Evolutionary conservation across 2,113 vertebrate genomes (phyloP).

Genomic region (Calypte anna): DNA sequence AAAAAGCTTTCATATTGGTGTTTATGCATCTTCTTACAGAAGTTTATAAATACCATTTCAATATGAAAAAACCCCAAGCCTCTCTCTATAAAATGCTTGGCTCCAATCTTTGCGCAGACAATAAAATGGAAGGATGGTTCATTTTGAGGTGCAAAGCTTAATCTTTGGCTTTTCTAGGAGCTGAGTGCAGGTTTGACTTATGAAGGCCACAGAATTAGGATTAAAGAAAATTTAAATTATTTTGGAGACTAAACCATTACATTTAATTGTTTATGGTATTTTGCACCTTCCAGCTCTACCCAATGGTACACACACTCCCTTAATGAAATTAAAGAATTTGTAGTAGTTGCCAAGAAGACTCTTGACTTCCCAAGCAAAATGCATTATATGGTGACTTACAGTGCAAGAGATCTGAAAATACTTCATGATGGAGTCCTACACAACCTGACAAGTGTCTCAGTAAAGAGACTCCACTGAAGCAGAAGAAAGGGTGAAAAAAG

Average conservation of each 20-base stretch:
- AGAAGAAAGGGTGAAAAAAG: not conserved
- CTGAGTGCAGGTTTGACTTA: not conserved
- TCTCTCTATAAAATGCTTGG: too few species aligned
- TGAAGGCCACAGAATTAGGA: not conserved
- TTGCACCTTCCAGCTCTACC: not conserved
- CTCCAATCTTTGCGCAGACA: not conserved
- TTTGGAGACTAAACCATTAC: not conserved
- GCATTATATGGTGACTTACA: not conserved
- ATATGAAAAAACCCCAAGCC: too few species aligned
- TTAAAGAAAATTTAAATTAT: not conserved
- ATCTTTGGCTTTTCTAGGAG: not conserved
- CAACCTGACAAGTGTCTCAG: not conserved
- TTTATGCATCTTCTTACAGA: too few species aligned
- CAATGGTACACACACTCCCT: not conserved
- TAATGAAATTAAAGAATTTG: not conserved
- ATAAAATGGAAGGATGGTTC: not conserved
- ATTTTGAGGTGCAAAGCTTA: not conserved
- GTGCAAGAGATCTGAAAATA: not conserved
- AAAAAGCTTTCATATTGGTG: too few species aligned
- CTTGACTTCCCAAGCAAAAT: not conserved
- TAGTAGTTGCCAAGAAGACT: not conserved
- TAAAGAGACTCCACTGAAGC: not conserved
- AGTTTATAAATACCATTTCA: too few species aligned
- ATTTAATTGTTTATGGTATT: not conserved
- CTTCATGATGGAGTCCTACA: not conserved